Conservation (phyloP, 2,797 vertebrate genomes). For the Tangara arthus region DNA sequence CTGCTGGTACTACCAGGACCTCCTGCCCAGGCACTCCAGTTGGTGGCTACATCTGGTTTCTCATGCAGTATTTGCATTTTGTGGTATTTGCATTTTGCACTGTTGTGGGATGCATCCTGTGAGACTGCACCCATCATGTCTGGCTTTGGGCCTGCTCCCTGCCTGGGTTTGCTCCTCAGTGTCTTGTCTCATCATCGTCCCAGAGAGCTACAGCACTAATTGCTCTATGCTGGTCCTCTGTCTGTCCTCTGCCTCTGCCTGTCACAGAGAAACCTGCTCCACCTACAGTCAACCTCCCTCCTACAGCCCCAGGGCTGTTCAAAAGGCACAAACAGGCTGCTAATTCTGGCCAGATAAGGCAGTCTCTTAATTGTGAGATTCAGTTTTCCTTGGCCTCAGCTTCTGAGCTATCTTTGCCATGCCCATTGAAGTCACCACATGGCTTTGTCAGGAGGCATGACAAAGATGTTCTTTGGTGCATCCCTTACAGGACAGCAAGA, state of each 20-base stretch:
- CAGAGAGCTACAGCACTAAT: not conserved
- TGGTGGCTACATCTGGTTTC: not conserved
- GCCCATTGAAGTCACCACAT: not conserved
- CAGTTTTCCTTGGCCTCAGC: not conserved
- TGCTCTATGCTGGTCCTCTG: not conserved
- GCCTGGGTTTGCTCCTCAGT: not conserved
- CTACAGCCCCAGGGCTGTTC: not conserved
- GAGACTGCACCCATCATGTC: rapidly evolving
- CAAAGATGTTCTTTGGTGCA: not conserved
- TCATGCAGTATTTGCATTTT: not conserved
- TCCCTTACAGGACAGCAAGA: not conserved
- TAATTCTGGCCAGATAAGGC: not conserved
- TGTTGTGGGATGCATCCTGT: not conserved
- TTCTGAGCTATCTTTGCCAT: not conserved
- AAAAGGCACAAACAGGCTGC: not conserved
- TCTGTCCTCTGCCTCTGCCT: not conserved
- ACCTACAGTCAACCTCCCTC: not conserved
- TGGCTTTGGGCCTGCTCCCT: not conserved
- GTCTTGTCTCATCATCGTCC: not conserved
- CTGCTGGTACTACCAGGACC: not conserved
- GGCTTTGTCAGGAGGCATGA: not conserved
- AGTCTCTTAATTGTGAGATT: not conserved
- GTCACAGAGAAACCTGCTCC: not conserved
- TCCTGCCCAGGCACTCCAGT: not conserved
- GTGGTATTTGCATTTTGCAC: not conserved